Evolutionary conservation across 1,140 invertebrate species (phyloP).

Genomic region (Thrips palmi): DNA sequence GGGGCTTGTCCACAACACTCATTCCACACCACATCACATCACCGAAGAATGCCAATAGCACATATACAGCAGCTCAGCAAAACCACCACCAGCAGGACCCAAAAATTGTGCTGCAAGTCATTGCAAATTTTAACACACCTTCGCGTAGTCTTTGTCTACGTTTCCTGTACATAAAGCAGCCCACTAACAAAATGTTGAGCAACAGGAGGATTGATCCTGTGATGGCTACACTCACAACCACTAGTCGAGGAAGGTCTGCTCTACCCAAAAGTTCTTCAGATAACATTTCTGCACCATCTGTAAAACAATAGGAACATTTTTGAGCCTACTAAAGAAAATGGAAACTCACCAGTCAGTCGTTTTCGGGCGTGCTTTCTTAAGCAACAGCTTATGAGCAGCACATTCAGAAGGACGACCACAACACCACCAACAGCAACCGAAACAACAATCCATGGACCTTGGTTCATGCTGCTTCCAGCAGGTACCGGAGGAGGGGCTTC

Average conservation of each 20-base stretch:
- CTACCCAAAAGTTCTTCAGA: constrained; percentile 44
- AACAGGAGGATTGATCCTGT: constrained; percentile 58
- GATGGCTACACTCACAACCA: constrained; percentile 64
- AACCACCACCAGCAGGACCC: too few relatives aligned
- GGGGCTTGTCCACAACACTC: too few relatives aligned
- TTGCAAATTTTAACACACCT: constrained; percentile 19
- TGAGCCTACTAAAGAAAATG: not conserved
- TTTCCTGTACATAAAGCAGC: constrained; percentile 64
- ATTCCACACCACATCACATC: too few relatives aligned
- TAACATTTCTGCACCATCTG: constrained; percentile 31
- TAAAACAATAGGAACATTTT: constrained; percentile 24
- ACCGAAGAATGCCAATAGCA: too few relatives aligned
- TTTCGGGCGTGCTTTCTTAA: constrained; percentile 55
- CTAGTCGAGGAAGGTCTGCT: constrained; percentile 48
- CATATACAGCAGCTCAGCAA: too few relatives aligned
- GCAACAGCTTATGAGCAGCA: constrained; percentile 74
- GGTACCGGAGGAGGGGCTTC: too few relatives aligned
- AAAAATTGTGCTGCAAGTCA: too few relatives aligned
- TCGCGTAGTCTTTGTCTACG: constrained; percentile 26
- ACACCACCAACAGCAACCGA: constrained; percentile 48
- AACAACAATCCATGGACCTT: not conserved
- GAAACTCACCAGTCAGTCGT: constrained; percentile 36
- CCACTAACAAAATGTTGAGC: constrained; percentile 63
- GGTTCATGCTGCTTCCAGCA: not conserved
- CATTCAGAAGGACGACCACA: constrained; percentile 54